Evolutionary conservation across 2,888 invertebrate species (phyloP), one percentile per base, ranked within the genome.

Genomic region (Cyclophora albipunctata): DNA sequence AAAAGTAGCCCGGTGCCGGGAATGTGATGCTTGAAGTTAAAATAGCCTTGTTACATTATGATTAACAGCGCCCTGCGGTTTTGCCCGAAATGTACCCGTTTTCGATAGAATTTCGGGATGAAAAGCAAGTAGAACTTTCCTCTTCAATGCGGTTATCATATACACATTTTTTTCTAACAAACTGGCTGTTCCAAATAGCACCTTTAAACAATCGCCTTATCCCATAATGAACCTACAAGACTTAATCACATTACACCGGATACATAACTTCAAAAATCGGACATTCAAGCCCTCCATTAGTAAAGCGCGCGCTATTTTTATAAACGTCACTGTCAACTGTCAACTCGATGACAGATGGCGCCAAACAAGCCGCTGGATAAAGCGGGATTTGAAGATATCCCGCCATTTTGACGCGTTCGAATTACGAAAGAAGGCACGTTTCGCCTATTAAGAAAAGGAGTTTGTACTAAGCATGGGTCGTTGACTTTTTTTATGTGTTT

Each of bases 311-410:
- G 78, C 73, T 78, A 77, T 82, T 82, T 82, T 79, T 77, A 77
- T 73, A 74, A 67, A 70, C 64, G 69, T 71, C 73, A 74, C 75
- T 81, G 83, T 82, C 79, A 81, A 78, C 77, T 83, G 85, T 86
- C 85, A 83, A 76, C 72, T 67, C 71, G 83, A 84, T 86, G 86
- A 85, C 84, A 84, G 81, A 85, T 79, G 84, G 83, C 81, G 80
- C 72, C 74, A 74, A 75, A 73, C 69, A 65, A 63, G 69, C 68
- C 61, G 61, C 59, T 56, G 67, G 68, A 67, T 67, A 67, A 71
- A 64, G 64, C 67, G 63, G 65, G 69, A 67, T 71, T 70, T 71
- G 67, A 66, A 63, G 66, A 70, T 69, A 68, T 57, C 66, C 62
- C 64, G 66, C 64, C 69, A 60, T 63, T 66, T 58, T 62, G 59